Evolutionary conservation across 2,113 vertebrate genomes (phyloP).

Genomic region (Hyaena hyaena): DNA sequence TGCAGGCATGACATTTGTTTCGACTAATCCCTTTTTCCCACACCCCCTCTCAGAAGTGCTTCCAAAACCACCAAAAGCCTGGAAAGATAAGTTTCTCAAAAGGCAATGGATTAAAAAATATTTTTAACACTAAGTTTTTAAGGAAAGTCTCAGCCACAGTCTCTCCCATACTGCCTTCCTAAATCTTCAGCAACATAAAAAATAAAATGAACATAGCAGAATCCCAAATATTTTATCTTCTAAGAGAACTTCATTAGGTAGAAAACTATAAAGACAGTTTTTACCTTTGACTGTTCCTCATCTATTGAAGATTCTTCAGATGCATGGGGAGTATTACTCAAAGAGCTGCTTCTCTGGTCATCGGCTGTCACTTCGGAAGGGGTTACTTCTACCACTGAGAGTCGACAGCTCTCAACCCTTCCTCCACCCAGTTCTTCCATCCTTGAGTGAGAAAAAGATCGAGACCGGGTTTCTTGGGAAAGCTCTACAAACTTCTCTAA

Average conservation of each 20-base stretch:
- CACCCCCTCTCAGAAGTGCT: conserved; percentile 29
- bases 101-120: background rate
- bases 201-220: background rate
- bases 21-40: background rate
- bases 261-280: background rate
- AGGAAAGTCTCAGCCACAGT: background rate
- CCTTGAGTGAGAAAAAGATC: conserved; percentile 85
- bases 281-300: conserved; percentile 89
- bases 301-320: conserved; percentile 87
- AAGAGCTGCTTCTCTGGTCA: conserved; percentile 78
- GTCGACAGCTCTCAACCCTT: conserved; percentile 80
- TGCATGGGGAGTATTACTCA: conserved; percentile 81
- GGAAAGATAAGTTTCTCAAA: conserved; percentile 36
- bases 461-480: conserved; percentile 89
- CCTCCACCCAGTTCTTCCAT: conserved; percentile 86
- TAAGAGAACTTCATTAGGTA: conserved; percentile 1
- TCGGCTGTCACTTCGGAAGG: conserved; percentile 75
- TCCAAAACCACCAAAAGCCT: background rate
- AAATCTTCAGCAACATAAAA: conserved; percentile 30
- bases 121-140: conserved; percentile 42
- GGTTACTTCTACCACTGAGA: conserved; percentile 77
- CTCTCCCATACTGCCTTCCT: background rate
- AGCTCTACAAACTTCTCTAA: conserved; percentile 95
- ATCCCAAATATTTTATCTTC: background rate
- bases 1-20: background rate